Evolutionary conservation across 2,888 invertebrate species (phyloP).

Genomic region (Calameuta idolon): DNA sequence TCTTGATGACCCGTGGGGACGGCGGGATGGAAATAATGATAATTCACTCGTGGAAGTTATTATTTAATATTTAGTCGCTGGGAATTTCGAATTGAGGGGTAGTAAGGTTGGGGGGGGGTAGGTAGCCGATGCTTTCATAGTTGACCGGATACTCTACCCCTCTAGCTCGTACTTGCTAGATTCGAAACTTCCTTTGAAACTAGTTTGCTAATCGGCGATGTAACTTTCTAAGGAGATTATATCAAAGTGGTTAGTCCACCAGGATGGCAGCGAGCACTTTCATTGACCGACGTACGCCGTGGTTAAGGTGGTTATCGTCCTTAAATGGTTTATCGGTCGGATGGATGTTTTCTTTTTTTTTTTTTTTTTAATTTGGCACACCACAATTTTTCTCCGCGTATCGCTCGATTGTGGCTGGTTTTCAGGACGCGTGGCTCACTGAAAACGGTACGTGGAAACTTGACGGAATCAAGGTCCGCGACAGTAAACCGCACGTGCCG

Average conservation of each 20-base stretch:
- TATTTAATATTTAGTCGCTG: background rate
- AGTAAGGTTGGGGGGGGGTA: background rate
- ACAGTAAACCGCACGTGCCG: background rate
- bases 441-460: background rate
- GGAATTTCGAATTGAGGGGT: background rate
- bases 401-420: background rate
- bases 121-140: background rate
- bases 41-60: background rate
- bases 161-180: background rate
- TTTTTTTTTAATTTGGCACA: background rate
- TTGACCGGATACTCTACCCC: background rate
- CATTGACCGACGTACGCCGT: background rate
- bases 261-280: background rate
- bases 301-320: background rate
- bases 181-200: background rate
- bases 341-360: too few species aligned
- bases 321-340: background rate
- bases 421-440: background rate
- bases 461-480: background rate
- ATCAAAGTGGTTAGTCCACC: background rate
- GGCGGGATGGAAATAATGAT: background rate
- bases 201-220: background rate
- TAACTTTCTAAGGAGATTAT: background rate
- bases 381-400: background rate
- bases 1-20: background rate